A percentile compares a stretch with the other conserved stretches of the same genome.
phyloP scores from a whole-genome alignment of 2,888 invertebrate species.

The Cinara cedri region DNA sequence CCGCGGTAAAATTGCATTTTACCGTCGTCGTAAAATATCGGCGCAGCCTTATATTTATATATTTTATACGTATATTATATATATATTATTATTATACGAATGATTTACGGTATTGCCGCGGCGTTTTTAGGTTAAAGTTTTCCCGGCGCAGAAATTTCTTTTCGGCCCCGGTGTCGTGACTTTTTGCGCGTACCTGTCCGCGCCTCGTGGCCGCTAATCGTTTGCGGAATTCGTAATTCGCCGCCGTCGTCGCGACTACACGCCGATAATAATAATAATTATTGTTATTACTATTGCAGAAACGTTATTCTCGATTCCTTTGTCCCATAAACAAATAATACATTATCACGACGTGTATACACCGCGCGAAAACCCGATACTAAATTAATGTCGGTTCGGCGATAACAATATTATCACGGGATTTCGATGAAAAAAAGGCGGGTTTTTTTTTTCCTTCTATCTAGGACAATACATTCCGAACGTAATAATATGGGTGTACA shows the following conservation, averaged over 20 bases:
- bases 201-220: neutral
- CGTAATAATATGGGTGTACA: too few species aligned
- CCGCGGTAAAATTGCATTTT: slow-evolving; percentile 11
- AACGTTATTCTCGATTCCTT: too few species aligned
- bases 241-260: too few species aligned
- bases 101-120: slow-evolving; percentile 17
- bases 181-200: neutral
- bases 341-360: too few species aligned
- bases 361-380: neutral
- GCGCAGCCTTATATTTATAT: neutral
- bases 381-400: too few species aligned
- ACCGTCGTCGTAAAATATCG: slow-evolving; percentile 11
- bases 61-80: too few species aligned
- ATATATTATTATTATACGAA: too few species aligned
- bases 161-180: neutral
- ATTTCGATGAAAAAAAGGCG: too few species aligned
- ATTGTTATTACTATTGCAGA: neutral
- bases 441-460: too few species aligned
- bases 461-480: too few species aligned
- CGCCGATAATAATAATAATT: neutral
- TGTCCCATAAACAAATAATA: too few species aligned
- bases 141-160: neutral
- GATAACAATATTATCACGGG: too few species aligned
- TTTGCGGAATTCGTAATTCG: neutral
- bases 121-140: slow-evolving; percentile 5